Evolutionary conservation across 2,888 invertebrate species (phyloP).

Genomic region (Melinopterus prodromus): DNA sequence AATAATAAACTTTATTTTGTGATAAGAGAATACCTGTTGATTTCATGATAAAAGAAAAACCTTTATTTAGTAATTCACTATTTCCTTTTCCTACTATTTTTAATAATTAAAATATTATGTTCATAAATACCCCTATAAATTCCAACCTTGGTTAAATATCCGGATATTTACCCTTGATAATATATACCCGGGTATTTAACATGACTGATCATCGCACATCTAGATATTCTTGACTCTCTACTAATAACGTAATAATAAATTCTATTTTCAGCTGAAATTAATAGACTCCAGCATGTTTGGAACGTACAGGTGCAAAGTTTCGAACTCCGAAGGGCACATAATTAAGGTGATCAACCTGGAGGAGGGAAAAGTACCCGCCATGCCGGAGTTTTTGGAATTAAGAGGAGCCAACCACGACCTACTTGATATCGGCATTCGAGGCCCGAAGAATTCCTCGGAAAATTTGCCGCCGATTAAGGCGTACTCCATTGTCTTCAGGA

Average conservation of each 20-base stretch:
- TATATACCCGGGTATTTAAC: no score
- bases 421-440: constrained; percentile 51
- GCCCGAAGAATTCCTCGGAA: constrained; percentile 44
- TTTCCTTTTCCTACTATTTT: no score
- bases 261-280: constrained; percentile 52
- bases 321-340: constrained; percentile 63
- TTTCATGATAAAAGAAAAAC: no score
- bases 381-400: constrained; percentile 56
- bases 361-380: constrained; percentile 64
- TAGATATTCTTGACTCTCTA: no score
- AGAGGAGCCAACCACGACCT: constrained; percentile 49
- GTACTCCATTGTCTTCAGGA: constrained; percentile 51
- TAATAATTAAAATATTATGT: no score
- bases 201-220: no score
- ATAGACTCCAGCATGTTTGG: constrained; percentile 59
- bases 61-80: no score
- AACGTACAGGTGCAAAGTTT: constrained; percentile 65
- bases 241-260: background rate
- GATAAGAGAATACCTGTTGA: no score
- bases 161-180: no score
- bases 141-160: no score
- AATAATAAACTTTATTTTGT: no score
- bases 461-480: constrained; percentile 52
- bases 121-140: no score
- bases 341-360: constrained; percentile 62